phyloP scores from a whole-genome alignment of 2,113 vertebrate genomes.

The Geococcyx californianus region DNA sequence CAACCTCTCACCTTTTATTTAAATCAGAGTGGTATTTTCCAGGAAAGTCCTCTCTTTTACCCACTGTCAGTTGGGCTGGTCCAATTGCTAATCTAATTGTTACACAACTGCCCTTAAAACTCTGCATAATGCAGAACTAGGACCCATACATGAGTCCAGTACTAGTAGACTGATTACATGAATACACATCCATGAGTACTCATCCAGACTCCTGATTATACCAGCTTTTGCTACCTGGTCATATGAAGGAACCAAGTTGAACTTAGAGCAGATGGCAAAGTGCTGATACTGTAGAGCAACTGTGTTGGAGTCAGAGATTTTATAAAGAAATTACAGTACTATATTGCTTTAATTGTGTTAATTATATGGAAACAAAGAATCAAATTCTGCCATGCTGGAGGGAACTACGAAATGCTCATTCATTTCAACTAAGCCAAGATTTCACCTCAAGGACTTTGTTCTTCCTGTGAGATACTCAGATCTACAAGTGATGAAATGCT shows the following conservation, averaged over 20 bases:
- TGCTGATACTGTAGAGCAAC: not conserved
- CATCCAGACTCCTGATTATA: not conserved
- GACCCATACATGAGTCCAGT: not conserved
- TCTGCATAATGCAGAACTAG: not conserved
- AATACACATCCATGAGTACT: not conserved
- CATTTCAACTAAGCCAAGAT: not conserved
- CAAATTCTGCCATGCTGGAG: not conserved
- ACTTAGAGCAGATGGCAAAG: not conserved
- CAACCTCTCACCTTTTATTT: not conserved
- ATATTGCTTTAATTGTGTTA: not conserved
- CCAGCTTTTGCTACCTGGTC: not conserved
- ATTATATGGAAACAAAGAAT: not conserved
- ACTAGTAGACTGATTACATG: not conserved
- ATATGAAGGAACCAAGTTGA: not conserved
- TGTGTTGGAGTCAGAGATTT: not conserved
- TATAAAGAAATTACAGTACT: not conserved
- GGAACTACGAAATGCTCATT: not conserved
- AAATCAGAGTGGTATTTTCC: not conserved
- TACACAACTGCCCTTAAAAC: not conserved
- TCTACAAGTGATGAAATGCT: not conserved
- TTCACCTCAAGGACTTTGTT: slow-evolving; percentile 2
- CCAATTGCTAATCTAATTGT: not conserved
- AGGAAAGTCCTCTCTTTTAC: not conserved
- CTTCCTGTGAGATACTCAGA: not conserved
- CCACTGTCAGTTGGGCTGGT: not conserved